These are phyloP conservation scores for Vesta saturnalis DNA, from an alignment of 2,888 invertebrate genomes.

Conservation along the genomic window DNA sequence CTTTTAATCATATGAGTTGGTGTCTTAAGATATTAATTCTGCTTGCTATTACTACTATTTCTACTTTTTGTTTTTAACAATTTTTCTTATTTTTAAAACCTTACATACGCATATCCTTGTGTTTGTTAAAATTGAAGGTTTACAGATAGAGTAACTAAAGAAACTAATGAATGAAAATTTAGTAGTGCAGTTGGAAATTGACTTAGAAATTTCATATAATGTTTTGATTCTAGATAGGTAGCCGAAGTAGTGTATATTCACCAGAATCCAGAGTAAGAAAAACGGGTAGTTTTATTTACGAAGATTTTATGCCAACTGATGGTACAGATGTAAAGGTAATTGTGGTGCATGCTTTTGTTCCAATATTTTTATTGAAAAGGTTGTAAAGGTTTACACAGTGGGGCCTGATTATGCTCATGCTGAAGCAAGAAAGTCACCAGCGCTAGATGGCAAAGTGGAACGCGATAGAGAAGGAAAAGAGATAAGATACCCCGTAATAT, in stretches of 20 bases:
- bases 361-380: slow-evolving; percentile 5
- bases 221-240: slow-evolving; percentile 81
- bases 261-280: slow-evolving; percentile 95
- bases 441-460: slow-evolving; percentile 98
- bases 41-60: too few species aligned
- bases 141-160: too few species aligned
- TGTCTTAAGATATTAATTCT: too few species aligned
- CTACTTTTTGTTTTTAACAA: too few species aligned
- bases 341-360: neutral
- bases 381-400: slow-evolving; percentile 89
- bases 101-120: too few species aligned
- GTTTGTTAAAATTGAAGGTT: too few species aligned
- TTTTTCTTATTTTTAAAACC: too few species aligned
- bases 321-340: slow-evolving; percentile 69
- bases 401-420: slow-evolving; percentile 99
- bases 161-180: too few species aligned
- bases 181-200: too few species aligned
- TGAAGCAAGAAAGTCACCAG: slow-evolving; percentile 98
- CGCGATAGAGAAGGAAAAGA: slow-evolving; percentile 98
- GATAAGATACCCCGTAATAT: slow-evolving; percentile 97
- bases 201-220: too few species aligned
- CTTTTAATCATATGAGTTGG: too few species aligned
- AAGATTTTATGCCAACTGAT: slow-evolving; percentile 99
- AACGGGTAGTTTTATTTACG: slow-evolving; percentile 98
- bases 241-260: slow-evolving; percentile 98